These are phyloP conservation scores for Pseudomugil gertrudae DNA, from an alignment of 2,797 vertebrate species.

Conservation along the genomic window DNA sequence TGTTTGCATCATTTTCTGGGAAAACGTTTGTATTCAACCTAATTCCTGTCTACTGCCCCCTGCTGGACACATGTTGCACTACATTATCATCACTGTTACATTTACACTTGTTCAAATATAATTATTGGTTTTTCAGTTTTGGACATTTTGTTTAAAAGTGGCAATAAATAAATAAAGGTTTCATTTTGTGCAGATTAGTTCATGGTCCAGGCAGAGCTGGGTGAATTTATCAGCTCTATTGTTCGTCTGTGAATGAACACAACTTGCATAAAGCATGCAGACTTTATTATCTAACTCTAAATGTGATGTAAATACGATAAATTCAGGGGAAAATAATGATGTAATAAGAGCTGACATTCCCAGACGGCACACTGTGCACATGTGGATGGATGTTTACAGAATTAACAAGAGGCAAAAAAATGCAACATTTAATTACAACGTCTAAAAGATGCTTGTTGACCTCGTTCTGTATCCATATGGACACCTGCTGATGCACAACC, in stretches of 20 bases:
- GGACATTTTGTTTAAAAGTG: no score
- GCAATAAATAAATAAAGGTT: no score
- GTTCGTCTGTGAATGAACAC: not conserved
- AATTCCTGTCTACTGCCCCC: no score
- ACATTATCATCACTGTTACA: no score
- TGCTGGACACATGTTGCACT: no score
- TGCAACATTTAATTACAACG: constrained; percentile 7
- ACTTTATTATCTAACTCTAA: not conserved
- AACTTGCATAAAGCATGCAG: not conserved
- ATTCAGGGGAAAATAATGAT: not conserved
- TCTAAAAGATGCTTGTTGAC: constrained; percentile 24
- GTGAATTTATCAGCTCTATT: not conserved
- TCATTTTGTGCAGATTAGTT: no score
- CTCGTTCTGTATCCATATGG: constrained; percentile 10
- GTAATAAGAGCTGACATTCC: not conserved
- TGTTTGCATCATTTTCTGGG: no score
- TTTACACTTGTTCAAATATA: no score
- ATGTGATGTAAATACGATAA: not conserved
- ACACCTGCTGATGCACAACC: constrained; percentile 14
- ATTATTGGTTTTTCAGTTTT: no score
- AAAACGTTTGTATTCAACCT: no score
- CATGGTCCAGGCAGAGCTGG: not conserved
- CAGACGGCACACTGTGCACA: not conserved
- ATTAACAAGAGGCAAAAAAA: not conserved
- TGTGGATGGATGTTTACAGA: not conserved